These are phyloP conservation scores for Oryzaephilus surinamensis DNA, from an alignment of 1,140 invertebrate species.

Conservation along the genomic window DNA sequence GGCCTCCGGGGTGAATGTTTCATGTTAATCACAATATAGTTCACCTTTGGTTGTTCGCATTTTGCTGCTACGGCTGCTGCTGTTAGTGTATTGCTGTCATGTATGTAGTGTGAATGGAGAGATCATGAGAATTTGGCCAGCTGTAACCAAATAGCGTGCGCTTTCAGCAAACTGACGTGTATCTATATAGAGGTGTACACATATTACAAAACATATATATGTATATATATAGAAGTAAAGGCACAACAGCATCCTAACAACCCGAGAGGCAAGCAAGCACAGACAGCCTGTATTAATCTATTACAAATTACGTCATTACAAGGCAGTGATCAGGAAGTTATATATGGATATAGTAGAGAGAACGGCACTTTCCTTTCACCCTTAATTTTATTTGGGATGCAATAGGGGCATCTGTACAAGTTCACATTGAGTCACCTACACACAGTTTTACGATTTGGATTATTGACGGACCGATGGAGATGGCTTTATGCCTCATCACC, in stretches of 20 bases:
- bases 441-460: conserved; percentile 15
- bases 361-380: not conserved
- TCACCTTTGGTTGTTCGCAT: conserved; percentile 8
- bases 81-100: too few relatives aligned
- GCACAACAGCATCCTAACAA: conserved; percentile 21
- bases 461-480: conserved; percentile 16
- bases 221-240: too few relatives aligned
- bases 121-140: conserved; percentile 19
- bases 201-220: too few relatives aligned
- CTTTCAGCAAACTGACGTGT: conserved; percentile 20
- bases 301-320: conserved; percentile 32
- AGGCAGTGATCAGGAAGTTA: conserved; percentile 29
- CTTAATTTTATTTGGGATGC: not conserved
- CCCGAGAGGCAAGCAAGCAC: too few relatives aligned
- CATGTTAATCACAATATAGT: conserved; percentile 20
- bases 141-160: conserved; percentile 21
- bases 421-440: conserved; percentile 28
- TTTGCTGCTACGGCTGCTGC: too few relatives aligned
- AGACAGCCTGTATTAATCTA: conserved; percentile 32
- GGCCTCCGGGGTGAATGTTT: conserved; percentile 12
- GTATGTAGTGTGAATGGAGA: too few relatives aligned
- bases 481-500: conserved; percentile 24
- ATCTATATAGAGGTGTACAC: conserved; percentile 5
- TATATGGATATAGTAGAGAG: conserved; percentile 19
- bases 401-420: conserved; percentile 16